These are phyloP conservation scores for Hippocampus comes DNA, from an alignment of 2,113 vertebrate species.

Conservation along the genomic window DNA sequence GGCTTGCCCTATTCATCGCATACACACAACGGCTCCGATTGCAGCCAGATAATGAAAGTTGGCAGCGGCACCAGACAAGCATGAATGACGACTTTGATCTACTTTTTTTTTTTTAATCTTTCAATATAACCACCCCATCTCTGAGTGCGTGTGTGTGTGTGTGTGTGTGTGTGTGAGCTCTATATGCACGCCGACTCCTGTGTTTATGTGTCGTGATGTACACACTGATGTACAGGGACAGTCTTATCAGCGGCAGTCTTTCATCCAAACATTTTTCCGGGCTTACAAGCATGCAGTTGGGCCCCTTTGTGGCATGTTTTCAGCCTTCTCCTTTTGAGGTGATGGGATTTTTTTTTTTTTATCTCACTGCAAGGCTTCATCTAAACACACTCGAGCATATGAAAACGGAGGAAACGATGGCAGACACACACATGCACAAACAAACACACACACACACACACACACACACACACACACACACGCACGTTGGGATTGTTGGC, in stretches of 20 bases:
- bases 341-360: not conserved
- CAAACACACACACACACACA: no score
- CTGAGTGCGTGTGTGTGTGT: conserved; percentile 16
- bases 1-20: not conserved
- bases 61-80: conserved; percentile 16
- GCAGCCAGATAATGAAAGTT: conserved; percentile 15
- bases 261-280: conserved; percentile 7
- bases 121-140: conserved; percentile 6
- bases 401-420: not conserved
- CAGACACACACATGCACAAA: not conserved
- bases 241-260: conserved; percentile 33
- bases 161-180: conserved; percentile 4
- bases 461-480: no score
- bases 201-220: conserved; percentile 7
- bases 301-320: conserved; percentile 45
- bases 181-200: not conserved
- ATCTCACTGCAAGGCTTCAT: not conserved
- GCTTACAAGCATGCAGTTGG: conserved; percentile 8
- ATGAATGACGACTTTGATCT: conserved; percentile 30
- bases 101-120: conserved; percentile 16
- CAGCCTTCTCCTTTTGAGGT: conserved; percentile 15
- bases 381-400: not conserved
- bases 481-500: not conserved
- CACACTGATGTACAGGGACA: conserved; percentile 10
- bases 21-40: conserved; percentile 4